These are phyloP conservation scores for Linurgus olivaceus DNA, from an alignment of 2,797 vertebrate genomes.

Conservation along the genomic window DNA sequence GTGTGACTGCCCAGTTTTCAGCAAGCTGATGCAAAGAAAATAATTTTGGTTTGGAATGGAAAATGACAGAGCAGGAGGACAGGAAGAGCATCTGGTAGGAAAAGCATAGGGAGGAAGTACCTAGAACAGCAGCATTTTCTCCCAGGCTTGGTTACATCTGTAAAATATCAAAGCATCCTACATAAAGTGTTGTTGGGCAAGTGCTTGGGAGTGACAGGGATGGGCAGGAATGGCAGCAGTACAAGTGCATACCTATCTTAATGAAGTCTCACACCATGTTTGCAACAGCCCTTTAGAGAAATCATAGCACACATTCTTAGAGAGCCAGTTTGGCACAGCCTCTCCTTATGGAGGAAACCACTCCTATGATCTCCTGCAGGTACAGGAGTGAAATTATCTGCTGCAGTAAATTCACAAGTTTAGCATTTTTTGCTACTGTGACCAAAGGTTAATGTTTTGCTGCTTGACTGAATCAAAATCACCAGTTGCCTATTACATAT, in stretches of 20 bases:
- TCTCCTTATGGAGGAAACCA: background rate
- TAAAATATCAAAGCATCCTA: background rate
- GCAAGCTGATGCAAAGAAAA: background rate
- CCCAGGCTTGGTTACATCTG: background rate
- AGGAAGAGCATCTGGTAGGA: background rate
- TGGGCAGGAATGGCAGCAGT: background rate
- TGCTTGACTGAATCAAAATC: conserved; percentile 26
- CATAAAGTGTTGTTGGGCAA: background rate
- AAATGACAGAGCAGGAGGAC: background rate
- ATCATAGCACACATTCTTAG: background rate
- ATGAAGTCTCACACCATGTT: background rate
- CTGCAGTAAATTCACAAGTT: conserved; percentile 18
- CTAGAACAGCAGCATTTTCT: background rate
- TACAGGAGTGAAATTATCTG: background rate
- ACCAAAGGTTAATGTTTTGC: conserved; percentile 53
- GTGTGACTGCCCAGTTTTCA: background rate
- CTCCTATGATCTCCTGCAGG: background rate
- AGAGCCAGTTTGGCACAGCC: background rate
- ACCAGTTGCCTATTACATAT: conserved; percentile 15
- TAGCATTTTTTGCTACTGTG: conserved; percentile 14
- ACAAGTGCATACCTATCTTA: background rate
- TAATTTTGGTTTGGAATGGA: background rate
- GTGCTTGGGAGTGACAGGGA: background rate
- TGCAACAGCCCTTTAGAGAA: background rate
- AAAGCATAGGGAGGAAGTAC: background rate